These are phyloP conservation scores for Lapara coniferarum DNA, from an alignment of 2,888 invertebrate genomes.

Conservation along the genomic window DNA sequence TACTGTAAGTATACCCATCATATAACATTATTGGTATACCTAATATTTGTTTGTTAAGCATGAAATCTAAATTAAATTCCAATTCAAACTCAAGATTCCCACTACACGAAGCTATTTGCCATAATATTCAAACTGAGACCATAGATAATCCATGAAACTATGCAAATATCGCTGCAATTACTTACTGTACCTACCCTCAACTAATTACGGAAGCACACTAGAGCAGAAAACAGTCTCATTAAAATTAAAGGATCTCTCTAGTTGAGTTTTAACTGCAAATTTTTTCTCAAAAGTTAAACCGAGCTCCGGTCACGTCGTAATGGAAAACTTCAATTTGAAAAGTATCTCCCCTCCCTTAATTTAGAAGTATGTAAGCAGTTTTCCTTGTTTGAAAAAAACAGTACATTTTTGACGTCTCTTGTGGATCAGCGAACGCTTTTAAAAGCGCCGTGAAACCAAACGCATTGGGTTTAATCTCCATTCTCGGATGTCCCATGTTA, in stretches of 20 bases:
- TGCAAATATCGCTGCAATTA: not conserved
- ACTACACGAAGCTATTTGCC: not conserved
- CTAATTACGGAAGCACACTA: not conserved
- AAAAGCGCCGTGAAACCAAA: too few species aligned
- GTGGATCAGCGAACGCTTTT: too few species aligned
- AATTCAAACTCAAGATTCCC: too few species aligned
- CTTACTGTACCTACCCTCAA: not conserved
- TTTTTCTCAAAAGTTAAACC: not conserved
- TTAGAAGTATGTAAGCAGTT: not conserved
- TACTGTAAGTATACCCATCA: too few species aligned
- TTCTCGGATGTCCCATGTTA: too few species aligned
- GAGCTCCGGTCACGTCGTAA: not conserved
- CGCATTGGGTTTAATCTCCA: too few species aligned
- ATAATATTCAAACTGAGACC: not conserved
- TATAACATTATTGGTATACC: too few species aligned
- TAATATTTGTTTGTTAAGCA: too few species aligned
- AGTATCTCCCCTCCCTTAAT: not conserved
- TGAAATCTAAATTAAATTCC: too few species aligned
- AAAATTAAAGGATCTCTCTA: not conserved
- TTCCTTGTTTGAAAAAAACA: too few species aligned
- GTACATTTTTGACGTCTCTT: too few species aligned
- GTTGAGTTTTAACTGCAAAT: conserved; percentile 3
- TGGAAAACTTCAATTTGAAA: not conserved
- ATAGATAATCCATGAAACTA: not conserved
- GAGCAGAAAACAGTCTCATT: conserved; percentile 10